Conservation (phyloP, 2,113 vertebrate species). For the Rafetus swinhoei region DNA sequence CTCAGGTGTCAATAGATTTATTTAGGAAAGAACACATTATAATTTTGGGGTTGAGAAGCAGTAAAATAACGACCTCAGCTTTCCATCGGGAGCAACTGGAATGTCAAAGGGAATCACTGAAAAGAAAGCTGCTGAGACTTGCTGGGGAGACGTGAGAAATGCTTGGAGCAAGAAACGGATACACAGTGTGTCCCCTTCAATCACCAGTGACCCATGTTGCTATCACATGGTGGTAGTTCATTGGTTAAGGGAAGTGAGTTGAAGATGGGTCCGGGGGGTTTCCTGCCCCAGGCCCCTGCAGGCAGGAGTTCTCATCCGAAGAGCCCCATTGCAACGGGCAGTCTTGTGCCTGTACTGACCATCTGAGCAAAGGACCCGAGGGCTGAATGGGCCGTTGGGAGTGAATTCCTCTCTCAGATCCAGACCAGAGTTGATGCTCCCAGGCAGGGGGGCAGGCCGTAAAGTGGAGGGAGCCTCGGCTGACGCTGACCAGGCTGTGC, state of each 20-base stretch:
- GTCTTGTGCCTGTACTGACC: too few species aligned
- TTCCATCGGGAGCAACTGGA: too few species aligned
- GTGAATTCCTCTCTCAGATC: background rate
- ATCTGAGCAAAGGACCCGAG: background rate
- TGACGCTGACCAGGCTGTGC: background rate
- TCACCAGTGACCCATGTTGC: background rate
- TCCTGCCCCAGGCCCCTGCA: background rate
- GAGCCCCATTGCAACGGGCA: too few species aligned
- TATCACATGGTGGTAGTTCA: too few species aligned
- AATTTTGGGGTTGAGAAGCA: too few species aligned
- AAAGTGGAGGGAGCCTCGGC: background rate
- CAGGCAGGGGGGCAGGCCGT: background rate
- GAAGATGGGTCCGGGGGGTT: background rate
- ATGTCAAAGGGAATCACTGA: too few species aligned
- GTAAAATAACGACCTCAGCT: too few species aligned
- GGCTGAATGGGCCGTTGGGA: background rate
- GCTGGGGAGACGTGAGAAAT: background rate
- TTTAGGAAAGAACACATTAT: too few species aligned
- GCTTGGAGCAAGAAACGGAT: background rate
- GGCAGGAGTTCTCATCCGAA: too few species aligned
- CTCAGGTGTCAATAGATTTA: too few species aligned
- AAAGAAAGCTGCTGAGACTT: too few species aligned
- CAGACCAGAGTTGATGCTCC: background rate
- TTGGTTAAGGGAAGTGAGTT: background rate
- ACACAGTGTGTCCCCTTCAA: background rate